phyloP scores from a whole-genome alignment of 2,888 invertebrate genomes.

The Dolichopus griseipennis region DNA sequence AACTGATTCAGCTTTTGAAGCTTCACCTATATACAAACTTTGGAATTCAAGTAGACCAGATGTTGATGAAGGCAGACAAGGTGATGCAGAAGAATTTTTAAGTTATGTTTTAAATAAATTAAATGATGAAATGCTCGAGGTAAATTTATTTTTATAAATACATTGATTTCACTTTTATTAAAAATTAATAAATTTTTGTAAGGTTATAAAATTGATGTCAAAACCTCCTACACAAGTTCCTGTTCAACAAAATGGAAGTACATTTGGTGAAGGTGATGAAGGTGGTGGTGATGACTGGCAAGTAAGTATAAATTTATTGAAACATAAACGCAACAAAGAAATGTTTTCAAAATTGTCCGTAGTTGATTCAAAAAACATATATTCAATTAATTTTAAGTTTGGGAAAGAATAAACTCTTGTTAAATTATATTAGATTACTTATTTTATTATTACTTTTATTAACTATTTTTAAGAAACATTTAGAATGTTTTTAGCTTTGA shows the following conservation, averaged over 20 bases:
- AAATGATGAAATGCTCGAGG: conserved; percentile 94
- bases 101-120: conserved; percentile 86
- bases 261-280: conserved; percentile 36
- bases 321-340: conserved; percentile 34
- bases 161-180: conserved; percentile 12
- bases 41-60: conserved; percentile 65
- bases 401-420: no score
- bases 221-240: conserved; percentile 45
- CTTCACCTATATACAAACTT: conserved; percentile 77
- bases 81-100: conserved; percentile 95
- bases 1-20: conserved; percentile 78
- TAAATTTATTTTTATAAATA: conserved; percentile 33
- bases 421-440: no score
- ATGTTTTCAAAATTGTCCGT: no score
- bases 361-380: no score
- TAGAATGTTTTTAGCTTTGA: no score
- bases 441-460: no score
- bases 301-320: conserved; percentile 27
- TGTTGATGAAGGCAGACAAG: conserved; percentile 78
- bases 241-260: conserved; percentile 43
- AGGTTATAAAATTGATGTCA: conserved; percentile 54
- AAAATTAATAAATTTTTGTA: no score
- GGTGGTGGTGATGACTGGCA: conserved; percentile 44
- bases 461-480: no score
- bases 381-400: no score